Evolutionary conservation across 2,888 invertebrate genomes (phyloP).

Genomic region (Drosophila affinis): DNA sequence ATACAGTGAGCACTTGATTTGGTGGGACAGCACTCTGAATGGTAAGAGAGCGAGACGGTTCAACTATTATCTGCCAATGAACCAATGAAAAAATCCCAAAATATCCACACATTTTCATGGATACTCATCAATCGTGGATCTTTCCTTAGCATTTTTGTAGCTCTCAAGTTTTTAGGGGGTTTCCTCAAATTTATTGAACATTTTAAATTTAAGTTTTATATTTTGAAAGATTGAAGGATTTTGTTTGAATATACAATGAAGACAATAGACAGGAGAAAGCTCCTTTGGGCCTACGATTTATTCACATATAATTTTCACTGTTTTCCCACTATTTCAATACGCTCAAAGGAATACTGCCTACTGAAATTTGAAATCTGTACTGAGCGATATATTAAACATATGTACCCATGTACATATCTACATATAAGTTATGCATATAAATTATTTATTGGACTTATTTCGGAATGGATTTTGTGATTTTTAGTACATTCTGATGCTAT

Average conservation of each 20-base stretch:
- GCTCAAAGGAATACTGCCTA: neutral
- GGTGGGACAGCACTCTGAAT: neutral
- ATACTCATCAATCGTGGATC: neutral
- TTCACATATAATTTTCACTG: neutral
- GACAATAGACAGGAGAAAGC: no score
- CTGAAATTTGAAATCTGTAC: neutral
- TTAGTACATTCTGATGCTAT: neutral
- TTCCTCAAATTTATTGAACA: neutral
- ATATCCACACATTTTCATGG: neutral
- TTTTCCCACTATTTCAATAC: neutral
- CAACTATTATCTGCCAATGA: neutral
- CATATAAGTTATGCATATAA: neutral
- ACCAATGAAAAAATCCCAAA: neutral
- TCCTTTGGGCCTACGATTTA: neutral
- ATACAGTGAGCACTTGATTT: neutral
- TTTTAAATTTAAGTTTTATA: neutral
- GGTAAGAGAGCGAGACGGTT: neutral
- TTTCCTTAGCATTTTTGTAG: neutral
- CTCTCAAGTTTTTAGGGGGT: neutral
- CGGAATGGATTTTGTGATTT: neutral
- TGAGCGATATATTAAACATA: neutral
- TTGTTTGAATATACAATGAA: neutral
- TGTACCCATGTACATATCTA: no score
- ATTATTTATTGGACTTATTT: neutral
- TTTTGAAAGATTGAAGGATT: neutral